Percentiles rank a stretch among this genome's conserved stretches.
Conservation (phyloP, 2,888 invertebrate species). For the Metopia argyrocephala region DNA sequence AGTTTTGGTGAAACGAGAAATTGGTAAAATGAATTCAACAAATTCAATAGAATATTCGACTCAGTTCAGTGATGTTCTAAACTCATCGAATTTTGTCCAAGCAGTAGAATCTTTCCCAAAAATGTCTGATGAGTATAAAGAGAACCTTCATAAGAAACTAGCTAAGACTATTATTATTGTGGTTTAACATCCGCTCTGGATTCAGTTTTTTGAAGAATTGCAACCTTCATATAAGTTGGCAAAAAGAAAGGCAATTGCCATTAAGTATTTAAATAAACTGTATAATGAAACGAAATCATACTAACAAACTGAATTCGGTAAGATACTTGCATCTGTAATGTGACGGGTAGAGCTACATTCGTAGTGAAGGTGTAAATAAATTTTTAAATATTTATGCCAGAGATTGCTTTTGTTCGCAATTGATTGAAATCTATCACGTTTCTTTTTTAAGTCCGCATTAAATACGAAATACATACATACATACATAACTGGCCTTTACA, state of each 20-base stretch:
- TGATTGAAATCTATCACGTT: no score
- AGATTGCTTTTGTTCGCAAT: conserved; percentile 43
- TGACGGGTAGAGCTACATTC: conserved; percentile 37
- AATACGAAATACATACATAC: no score
- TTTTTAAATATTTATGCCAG: conserved; percentile 44
- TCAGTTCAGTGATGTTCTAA: conserved; percentile 35
- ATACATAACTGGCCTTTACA: no score
- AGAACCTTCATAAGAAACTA: conserved; percentile 13
- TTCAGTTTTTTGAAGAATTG: conserved; percentile 17
- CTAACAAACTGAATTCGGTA: conserved; percentile 35
- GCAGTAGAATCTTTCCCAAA: conserved; percentile 21
- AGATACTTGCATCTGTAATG: conserved; percentile 34
- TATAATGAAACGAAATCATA: conserved; percentile 6
- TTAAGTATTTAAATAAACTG: conserved; percentile 6
- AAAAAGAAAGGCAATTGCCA: background rate
- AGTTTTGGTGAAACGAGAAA: conserved; percentile 4
- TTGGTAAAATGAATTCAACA: conserved; percentile 35
- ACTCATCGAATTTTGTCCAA: conserved; percentile 29
- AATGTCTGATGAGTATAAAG: conserved; percentile 25
- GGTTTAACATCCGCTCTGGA: conserved; percentile 17
- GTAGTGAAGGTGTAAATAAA: conserved; percentile 42
- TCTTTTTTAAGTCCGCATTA: no score
- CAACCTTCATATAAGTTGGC: conserved; percentile 5
- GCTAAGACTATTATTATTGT: background rate
- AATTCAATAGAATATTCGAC: conserved; percentile 36